Evolutionary conservation across 2,113 vertebrate genomes (phyloP), one percentile per base, ranked within the genome.

Genomic region (Bothrops jararaca): DNA sequence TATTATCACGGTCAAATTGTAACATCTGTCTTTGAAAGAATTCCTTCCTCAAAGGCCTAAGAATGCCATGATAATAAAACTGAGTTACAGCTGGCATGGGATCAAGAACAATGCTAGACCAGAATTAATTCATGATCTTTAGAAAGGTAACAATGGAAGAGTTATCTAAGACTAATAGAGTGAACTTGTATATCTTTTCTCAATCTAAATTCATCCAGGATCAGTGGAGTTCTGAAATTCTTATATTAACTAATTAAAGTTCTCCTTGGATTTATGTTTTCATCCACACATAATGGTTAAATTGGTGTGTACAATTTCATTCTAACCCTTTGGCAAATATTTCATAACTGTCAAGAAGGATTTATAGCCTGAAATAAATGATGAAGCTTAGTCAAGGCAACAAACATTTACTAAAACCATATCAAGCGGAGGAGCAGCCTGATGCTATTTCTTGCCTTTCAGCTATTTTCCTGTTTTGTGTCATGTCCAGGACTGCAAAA

Each of bases 401-500:
- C 20, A n/a, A 48, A 53, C 42, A 92, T 48, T 92, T 89, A 42
- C 87, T 89, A 89, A 85, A 89, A 89, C 57, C 13, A 3, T 54
- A 89, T 89, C 56, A 89, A 92, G 91, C 22, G 29, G 24, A 54
- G n/a, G 86, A 88, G 74, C 56, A 64, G 85, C n/a, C 48, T 88
- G 60, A 23, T 87, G 85, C 42, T n/a, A 64, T 87, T 85, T 87
- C 54, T 91, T 60, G 39, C 29, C 50, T 50, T 86, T 86, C 85
- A 26, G 11, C 85, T 86, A 89, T 89, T 92, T 89, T 13, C 85
- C 60, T 56, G 34, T 24, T 42, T 50, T 45, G 85, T 91, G 48
- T 86, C 57, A 93, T 42, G 24, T 50, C 24, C 50, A 80, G 50
- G 56, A 87, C 23, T n/a, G 15, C 69, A 54, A 54, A n/a, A n/a